These are phyloP conservation scores for Nyctalus aviator DNA, from an alignment of 2,797 vertebrate genomes.

Conservation along the genomic window DNA sequence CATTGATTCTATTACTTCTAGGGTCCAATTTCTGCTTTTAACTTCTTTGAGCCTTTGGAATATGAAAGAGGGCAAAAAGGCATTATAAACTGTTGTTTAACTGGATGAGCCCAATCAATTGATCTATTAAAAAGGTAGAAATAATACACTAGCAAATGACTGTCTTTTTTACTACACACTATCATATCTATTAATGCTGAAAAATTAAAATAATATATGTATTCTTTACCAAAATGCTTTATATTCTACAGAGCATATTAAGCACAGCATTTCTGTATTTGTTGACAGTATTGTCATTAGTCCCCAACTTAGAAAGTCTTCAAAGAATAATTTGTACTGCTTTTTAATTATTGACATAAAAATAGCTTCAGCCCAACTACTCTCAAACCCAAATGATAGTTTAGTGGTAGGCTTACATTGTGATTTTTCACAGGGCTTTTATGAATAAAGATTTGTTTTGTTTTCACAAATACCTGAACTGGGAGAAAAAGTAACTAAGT, in stretches of 20 bases:
- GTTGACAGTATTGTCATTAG: not conserved
- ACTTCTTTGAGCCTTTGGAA: not conserved
- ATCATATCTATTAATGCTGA: not conserved
- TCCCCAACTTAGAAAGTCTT: conserved; percentile 3
- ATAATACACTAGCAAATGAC: not conserved
- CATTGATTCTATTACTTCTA: not conserved
- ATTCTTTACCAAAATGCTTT: not conserved
- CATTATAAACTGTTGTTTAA: not conserved
- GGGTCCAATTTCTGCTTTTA: not conserved
- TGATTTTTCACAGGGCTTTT: not conserved
- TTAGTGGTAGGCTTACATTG: not conserved
- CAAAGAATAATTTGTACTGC: conserved; percentile 26
- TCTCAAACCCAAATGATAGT: not conserved
- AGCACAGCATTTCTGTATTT: not conserved
- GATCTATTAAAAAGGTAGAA: not conserved
- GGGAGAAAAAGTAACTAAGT: not conserved
- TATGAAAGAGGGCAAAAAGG: not conserved
- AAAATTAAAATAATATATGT: not conserved
- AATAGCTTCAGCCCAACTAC: not conserved
- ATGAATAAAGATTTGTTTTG: not conserved
- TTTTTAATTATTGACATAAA: not conserved
- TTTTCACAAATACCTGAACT: conserved; percentile 8
- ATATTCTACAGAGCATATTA: not conserved
- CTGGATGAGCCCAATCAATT: not conserved
- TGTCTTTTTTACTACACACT: not conserved